Percentiles rank a stretch among this genome's conserved stretches.
Conservation (phyloP, 2,113 vertebrate genomes). For the Parotia lawesii region DNA sequence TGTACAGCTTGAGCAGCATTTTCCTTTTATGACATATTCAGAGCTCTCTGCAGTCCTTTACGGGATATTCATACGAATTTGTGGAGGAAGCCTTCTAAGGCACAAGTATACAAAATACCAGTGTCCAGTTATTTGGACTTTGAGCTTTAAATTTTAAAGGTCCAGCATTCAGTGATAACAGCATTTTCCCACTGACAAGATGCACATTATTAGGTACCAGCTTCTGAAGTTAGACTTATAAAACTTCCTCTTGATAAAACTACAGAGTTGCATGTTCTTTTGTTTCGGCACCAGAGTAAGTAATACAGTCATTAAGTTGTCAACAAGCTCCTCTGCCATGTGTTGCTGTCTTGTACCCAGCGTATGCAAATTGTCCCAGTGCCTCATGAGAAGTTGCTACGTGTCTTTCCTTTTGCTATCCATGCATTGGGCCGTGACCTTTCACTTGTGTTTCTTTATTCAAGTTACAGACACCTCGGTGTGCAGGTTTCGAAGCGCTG, state of each 20-base stretch:
- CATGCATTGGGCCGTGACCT: background rate
- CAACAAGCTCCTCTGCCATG: background rate
- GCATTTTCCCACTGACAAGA: background rate
- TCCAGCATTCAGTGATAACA: background rate
- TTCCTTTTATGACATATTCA: background rate
- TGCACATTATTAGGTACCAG: background rate
- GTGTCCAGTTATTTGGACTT: background rate
- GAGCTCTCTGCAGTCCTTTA: background rate
- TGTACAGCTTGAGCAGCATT: background rate
- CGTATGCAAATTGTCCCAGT: background rate
- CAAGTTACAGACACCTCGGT: constrained; percentile 4
- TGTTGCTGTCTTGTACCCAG: constrained; percentile 24
- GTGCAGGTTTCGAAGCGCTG: background rate
- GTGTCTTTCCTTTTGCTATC: background rate
- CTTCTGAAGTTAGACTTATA: background rate
- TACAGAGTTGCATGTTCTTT: background rate
- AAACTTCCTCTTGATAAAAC: background rate
- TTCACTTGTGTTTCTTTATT: constrained; percentile 8
- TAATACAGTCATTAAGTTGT: background rate
- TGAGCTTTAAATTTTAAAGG: background rate
- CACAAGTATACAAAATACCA: background rate
- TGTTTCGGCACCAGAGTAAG: background rate
- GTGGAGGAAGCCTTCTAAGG: background rate
- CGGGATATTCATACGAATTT: background rate
- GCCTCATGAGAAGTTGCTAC: background rate